These are phyloP conservation scores for Anseranas semipalmata DNA, from an alignment of 2,113 vertebrate genomes.

Conservation along the genomic window DNA sequence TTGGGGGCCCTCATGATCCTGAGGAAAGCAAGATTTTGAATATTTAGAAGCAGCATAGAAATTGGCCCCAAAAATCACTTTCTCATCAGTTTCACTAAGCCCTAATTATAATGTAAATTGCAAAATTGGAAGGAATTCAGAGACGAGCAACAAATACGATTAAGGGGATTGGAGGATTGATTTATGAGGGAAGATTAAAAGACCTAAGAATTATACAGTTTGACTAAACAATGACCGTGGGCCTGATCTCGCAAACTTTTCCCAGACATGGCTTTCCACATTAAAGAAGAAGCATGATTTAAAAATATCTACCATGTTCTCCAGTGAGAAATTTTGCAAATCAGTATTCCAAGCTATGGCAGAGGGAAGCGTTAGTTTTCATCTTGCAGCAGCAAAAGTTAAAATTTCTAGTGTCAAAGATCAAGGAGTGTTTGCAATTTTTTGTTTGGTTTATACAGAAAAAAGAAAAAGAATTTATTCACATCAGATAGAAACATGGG, in stretches of 20 bases:
- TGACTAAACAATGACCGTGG: slow-evolving; percentile 25
- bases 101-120: slow-evolving; percentile 67
- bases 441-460: background rate
- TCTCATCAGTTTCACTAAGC: slow-evolving; percentile 61
- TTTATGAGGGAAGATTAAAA: slow-evolving; percentile 56
- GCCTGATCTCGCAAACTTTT: slow-evolving; percentile 41
- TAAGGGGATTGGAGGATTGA: slow-evolving; percentile 45
- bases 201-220: slow-evolving; percentile 38
- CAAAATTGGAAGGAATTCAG: slow-evolving; percentile 66
- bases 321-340: slow-evolving; percentile 16
- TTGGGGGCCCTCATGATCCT: background rate
- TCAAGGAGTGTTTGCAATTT: background rate
- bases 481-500: background rate
- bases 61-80: slow-evolving; percentile 45
- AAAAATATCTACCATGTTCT: background rate
- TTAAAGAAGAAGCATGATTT: background rate
- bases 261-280: slow-evolving; percentile 9
- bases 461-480: background rate
- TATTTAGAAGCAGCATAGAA: slow-evolving; percentile 49
- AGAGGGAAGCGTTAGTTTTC: background rate
- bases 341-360: background rate
- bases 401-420: background rate
- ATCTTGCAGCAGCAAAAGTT: background rate
- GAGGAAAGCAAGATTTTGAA: slow-evolving; percentile 12
- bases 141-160: slow-evolving; percentile 38